Evolutionary conservation across 1,140 invertebrate genomes (phyloP).

Genomic region (Belonocnema kinseyi): DNA sequence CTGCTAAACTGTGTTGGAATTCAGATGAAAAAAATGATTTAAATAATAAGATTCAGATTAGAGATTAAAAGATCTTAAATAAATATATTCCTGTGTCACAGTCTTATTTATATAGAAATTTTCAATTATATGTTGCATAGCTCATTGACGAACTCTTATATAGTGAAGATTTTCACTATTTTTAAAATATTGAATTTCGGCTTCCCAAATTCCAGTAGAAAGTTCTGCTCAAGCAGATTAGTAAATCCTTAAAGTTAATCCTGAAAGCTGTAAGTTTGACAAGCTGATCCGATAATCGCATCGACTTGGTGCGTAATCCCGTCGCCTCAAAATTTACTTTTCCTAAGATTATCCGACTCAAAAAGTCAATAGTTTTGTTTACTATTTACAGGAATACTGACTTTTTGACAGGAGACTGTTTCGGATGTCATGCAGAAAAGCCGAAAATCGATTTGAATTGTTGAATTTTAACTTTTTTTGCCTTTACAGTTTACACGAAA

Average conservation of each 20-base stretch:
- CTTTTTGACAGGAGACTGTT: slow-evolving; percentile 37
- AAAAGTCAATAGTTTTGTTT: slow-evolving; percentile 57
- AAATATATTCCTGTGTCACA: too few species aligned
- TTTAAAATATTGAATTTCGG: background rate
- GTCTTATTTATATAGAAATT: too few species aligned
- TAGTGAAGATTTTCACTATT: too few species aligned
- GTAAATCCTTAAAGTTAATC: slow-evolving; percentile 4
- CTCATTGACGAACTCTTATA: too few species aligned
- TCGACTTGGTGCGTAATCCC: background rate
- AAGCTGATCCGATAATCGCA: slow-evolving; percentile 16
- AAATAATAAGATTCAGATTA: too few species aligned
- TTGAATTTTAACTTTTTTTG: slow-evolving; percentile 18
- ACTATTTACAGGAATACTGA: slow-evolving; percentile 40
- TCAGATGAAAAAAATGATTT: too few species aligned
- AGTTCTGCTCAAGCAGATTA: background rate
- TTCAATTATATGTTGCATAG: too few species aligned
- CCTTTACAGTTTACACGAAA: background rate
- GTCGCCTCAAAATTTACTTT: slow-evolving; percentile 49
- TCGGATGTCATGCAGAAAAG: background rate
- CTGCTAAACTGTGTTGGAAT: too few species aligned
- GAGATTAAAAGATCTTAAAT: too few species aligned
- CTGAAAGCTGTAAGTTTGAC: background rate
- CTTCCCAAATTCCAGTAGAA: background rate
- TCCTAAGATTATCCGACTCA: slow-evolving; percentile 58
- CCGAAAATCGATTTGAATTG: slow-evolving; percentile 29